Evolutionary conservation across 2,888 invertebrate genomes (phyloP).

Genomic region (Zaprionus obscuricornis): DNA sequence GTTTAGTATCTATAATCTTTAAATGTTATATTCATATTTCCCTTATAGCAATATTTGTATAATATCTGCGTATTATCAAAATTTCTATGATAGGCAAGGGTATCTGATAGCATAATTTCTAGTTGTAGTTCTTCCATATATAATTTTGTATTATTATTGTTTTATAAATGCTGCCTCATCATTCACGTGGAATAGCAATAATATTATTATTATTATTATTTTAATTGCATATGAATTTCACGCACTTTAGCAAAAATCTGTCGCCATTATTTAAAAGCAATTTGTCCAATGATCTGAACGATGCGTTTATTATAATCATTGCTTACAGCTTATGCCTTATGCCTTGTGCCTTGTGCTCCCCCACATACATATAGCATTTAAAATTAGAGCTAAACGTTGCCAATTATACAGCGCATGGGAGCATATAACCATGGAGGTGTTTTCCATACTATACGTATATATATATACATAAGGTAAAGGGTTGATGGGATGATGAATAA

Average conservation of each 20-base stretch:
- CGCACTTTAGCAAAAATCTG: constrained; percentile 61
- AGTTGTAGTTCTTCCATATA: too few species aligned
- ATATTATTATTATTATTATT: too few species aligned
- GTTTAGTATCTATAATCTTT: not conserved
- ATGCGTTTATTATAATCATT: constrained; percentile 62
- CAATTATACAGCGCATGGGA: constrained; percentile 64
- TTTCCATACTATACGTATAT: constrained; percentile 5
- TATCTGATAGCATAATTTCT: too few species aligned
- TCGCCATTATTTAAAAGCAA: constrained; percentile 53
- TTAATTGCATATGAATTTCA: constrained; percentile 75
- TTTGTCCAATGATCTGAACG: constrained; percentile 68
- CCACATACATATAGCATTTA: constrained; percentile 37
- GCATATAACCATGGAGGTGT: constrained; percentile 54
- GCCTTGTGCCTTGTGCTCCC: too few species aligned
- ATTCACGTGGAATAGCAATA: constrained; percentile 60
- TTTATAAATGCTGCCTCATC: constrained; percentile 36
- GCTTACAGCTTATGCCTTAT: too few species aligned
- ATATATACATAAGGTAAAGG: not conserved
- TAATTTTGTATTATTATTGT: too few species aligned
- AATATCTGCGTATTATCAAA: constrained; percentile 42
- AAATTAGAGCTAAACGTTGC: constrained; percentile 55
- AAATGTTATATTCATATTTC: not conserved
- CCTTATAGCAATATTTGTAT: constrained; percentile 35
- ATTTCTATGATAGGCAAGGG: too few species aligned
- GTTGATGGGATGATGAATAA: not conserved